Evolutionary conservation across 2,888 invertebrate genomes (phyloP).

Genomic region (Abrostola tripartita): DNA sequence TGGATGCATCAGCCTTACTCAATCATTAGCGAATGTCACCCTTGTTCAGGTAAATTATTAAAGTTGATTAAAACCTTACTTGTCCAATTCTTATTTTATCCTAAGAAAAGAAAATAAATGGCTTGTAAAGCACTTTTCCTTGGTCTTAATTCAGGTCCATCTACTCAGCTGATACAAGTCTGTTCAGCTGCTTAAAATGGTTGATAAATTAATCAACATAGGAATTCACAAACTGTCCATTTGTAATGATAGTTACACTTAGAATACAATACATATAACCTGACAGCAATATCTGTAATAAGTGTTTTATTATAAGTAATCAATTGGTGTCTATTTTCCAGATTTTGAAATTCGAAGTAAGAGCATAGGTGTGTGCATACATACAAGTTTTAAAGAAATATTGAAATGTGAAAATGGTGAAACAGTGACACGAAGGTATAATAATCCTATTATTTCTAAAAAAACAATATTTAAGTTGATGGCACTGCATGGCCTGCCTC

Average conservation of each 20-base stretch:
- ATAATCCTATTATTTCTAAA: background rate
- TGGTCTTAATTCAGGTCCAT: too few relatives aligned
- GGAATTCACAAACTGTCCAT: too few relatives aligned
- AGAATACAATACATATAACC: too few relatives aligned
- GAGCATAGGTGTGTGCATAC: constrained; percentile 94
- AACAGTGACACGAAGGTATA: constrained; percentile 92
- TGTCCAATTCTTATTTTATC: background rate
- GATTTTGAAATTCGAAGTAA: constrained; percentile 95
- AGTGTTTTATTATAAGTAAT: background rate
- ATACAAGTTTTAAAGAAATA: constrained; percentile 95
- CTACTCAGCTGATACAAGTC: too few relatives aligned
- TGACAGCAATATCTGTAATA: background rate
- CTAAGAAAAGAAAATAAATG: background rate
- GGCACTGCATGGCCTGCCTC: background rate
- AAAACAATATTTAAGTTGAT: constrained; percentile 3
- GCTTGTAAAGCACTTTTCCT: background rate
- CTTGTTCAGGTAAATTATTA: constrained; percentile 90
- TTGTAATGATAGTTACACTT: too few relatives aligned
- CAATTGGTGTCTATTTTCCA: constrained; percentile 60
- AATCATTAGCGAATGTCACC: constrained; percentile 93
- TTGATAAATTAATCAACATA: too few relatives aligned
- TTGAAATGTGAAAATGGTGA: constrained; percentile 94
- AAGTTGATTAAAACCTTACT: background rate
- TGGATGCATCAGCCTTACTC: constrained; percentile 92
- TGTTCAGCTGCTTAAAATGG: too few relatives aligned